A percentile compares a stretch with the other conserved stretches of the same genome.
phyloP scores from a whole-genome alignment of 1,140 invertebrate genomes.

The Drusus annulatus region DNA sequence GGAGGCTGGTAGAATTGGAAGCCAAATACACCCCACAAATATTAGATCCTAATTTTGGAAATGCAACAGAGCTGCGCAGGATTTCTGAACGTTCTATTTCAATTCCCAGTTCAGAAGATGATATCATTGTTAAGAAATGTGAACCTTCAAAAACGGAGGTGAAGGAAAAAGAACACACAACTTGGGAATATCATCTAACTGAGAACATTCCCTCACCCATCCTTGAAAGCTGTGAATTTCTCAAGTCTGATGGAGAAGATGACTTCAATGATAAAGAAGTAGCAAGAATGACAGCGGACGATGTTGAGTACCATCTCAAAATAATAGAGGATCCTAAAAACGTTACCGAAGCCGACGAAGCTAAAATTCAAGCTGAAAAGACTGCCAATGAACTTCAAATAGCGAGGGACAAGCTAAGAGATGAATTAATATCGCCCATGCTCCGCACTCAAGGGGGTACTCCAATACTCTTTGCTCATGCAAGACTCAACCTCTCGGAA shows the following conservation, averaged over 20 bases:
- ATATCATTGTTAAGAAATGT: conserved; percentile 63
- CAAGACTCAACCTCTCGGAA: conserved; percentile 84
- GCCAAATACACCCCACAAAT: conserved; percentile 75
- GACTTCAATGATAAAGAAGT: conserved; percentile 70
- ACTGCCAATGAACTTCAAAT: conserved; percentile 60
- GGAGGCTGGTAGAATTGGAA: conserved; percentile 73
- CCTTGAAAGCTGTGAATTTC: conserved; percentile 73
- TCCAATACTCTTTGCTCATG: conserved; percentile 84
- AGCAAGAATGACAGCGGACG: conserved; percentile 64
- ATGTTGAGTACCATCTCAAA: conserved; percentile 56
- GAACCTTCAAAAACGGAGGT: conserved; percentile 66
- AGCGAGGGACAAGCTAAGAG: conserved; percentile 63
- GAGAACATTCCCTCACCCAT: conserved; percentile 76
- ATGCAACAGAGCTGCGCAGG: conserved; percentile 75
- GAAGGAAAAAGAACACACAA: conserved; percentile 70
- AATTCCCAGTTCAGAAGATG: conserved; percentile 80
- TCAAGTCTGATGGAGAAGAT: conserved; percentile 75
- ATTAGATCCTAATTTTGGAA: conserved; percentile 73
- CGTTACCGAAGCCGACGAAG: conserved; percentile 24
- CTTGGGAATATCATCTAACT: conserved; percentile 74
- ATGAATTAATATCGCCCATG: conserved; percentile 74
- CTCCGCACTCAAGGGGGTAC: conserved; percentile 79
- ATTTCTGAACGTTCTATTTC: conserved; percentile 81
- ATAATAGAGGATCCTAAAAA: conserved; percentile 60
- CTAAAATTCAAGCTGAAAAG: conserved; percentile 17